A percentile compares a stretch with the other conserved stretches of the same genome.
These are phyloP conservation scores for Vulpes lagopus DNA, from an alignment of 2,113 vertebrate species.

Conservation along the genomic window DNA sequence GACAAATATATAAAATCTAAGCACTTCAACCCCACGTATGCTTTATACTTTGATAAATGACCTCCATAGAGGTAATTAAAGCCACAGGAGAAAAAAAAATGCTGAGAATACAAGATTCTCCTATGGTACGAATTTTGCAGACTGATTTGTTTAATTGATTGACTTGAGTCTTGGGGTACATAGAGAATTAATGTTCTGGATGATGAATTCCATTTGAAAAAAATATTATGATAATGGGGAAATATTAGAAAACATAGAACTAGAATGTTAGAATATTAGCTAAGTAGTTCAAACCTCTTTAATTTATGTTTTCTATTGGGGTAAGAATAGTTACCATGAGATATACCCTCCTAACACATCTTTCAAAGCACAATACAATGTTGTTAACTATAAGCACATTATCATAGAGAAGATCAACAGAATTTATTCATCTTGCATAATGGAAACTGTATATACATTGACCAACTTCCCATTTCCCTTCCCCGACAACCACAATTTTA, in stretches of 20 bases:
- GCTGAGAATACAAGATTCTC: neutral
- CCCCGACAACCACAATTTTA: neutral
- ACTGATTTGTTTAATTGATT: neutral
- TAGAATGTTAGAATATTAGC: neutral
- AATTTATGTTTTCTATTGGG: neutral
- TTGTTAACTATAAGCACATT: neutral
- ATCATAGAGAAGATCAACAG: no score
- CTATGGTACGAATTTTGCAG: neutral
- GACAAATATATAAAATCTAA: neutral
- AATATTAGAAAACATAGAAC: neutral
- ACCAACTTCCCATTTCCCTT: neutral
- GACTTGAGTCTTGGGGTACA: neutral
- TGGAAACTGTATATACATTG: neutral
- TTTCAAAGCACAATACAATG: neutral
- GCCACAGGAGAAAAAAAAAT: neutral
- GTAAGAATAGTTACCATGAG: neutral
- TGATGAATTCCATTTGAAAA: neutral
- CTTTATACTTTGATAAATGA: slow-evolving; percentile 4
- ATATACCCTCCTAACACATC: neutral
- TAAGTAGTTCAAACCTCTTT: neutral
- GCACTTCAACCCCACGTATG: neutral
- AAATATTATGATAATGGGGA: neutral
- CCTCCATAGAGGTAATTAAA: neutral
- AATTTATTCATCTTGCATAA: neutral
- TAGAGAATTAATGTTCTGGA: neutral